Conservation (phyloP, 2,888 invertebrate species). For the Dicranocentrus wangi region DNA sequence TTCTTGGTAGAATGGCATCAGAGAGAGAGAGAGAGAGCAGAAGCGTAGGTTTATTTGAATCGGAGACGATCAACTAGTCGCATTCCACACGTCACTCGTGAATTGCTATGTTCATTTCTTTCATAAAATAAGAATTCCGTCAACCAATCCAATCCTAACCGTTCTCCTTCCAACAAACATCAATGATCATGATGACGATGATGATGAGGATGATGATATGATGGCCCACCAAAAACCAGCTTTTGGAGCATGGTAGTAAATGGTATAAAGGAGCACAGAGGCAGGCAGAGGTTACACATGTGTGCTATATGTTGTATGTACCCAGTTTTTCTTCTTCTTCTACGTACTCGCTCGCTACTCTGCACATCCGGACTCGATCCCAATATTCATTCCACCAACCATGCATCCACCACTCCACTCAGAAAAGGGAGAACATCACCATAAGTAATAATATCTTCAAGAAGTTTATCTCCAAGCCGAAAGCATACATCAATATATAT, state of each 20-base stretch:
- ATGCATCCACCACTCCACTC: conserved; percentile 22
- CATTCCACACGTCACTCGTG: conserved; percentile 69
- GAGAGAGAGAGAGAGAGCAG: too few relatives aligned
- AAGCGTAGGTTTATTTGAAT: conserved; percentile 60
- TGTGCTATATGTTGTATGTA: too few relatives aligned
- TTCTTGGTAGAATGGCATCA: conserved; percentile 45
- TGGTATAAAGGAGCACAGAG: not conserved
- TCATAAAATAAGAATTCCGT: conserved; percentile 65
- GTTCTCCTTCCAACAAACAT: conserved; percentile 55
- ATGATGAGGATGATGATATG: conserved; percentile 59
- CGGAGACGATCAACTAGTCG: conserved; percentile 65
- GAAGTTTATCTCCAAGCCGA: conserved; percentile 62
- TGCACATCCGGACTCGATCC: conserved; percentile 66
- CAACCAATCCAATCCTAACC: conserved; percentile 62
- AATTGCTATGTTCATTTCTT: conserved; percentile 69
- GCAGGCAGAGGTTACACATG: conserved; percentile 45
- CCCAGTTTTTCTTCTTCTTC: too few relatives aligned
- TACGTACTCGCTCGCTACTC: too few relatives aligned
- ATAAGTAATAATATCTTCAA: conserved; percentile 57
- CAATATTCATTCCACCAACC: conserved; percentile 41
- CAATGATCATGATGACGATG: conserved; percentile 59
- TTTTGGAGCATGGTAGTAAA: not conserved
- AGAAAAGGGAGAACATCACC: conserved; percentile 49
- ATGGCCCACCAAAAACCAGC: conserved; percentile 57
- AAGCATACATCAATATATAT: conserved; percentile 59